A percentile compares a stretch with the other conserved stretches of the same genome.
Evolutionary conservation across 2,888 invertebrate genomes (phyloP).

Genomic region (Dasypolia templi): DNA sequence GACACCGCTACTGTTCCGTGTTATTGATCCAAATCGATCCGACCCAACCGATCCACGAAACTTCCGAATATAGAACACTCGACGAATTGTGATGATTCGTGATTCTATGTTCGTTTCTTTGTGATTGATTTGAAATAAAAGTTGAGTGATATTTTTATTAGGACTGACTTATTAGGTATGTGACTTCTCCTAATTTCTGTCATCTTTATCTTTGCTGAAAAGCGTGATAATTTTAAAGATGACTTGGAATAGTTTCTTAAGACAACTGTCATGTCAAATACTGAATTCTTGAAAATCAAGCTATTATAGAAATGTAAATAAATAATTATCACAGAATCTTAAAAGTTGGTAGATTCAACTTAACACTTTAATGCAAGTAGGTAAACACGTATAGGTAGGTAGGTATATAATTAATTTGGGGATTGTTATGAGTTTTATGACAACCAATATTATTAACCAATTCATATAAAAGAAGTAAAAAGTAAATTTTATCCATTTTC

Average conservation of each 20-base stretch:
- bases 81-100: slow-evolving; percentile 38
- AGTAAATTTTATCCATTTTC: background rate
- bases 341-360: no score
- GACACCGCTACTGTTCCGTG: slow-evolving; percentile 83
- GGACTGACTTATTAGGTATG: no score
- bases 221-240: background rate
- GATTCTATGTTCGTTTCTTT: slow-evolving; percentile 25
- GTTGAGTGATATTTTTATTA: slow-evolving; percentile 9
- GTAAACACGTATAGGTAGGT: no score
- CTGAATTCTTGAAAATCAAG: background rate
- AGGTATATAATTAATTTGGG: no score
- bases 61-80: slow-evolving; percentile 60
- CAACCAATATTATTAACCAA: no score
- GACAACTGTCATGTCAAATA: background rate
- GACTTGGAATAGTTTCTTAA: slow-evolving; percentile 2
- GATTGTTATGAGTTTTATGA: no score
- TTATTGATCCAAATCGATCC: slow-evolving; percentile 85
- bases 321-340: background rate
- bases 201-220: background rate
- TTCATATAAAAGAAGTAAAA: background rate
- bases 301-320: background rate
- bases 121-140: slow-evolving; percentile 32
- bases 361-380: no score
- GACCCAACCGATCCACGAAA: slow-evolving; percentile 72
- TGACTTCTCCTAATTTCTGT: background rate